Evolutionary conservation across 2,113 vertebrate species (phyloP).

Genomic region (Oncorhynchus masou): DNA sequence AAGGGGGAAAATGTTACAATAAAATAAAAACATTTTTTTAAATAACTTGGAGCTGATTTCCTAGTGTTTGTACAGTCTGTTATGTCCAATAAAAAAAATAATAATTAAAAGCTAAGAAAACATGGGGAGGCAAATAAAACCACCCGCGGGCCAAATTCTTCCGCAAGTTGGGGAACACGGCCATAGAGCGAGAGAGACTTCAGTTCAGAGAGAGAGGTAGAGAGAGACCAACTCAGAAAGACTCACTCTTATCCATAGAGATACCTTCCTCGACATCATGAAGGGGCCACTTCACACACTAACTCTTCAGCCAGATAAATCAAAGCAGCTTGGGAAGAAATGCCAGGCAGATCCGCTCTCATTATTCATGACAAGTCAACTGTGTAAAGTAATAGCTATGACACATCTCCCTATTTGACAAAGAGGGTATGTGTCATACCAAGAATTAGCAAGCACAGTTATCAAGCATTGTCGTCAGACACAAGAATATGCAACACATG

Average conservation of each 20-base stretch:
- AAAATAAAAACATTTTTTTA: too few species aligned
- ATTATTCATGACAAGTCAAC: constrained; percentile 8
- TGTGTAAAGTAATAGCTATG: background rate
- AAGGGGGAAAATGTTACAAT: too few species aligned
- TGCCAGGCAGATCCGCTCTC: background rate
- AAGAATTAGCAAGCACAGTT: background rate
- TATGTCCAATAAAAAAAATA: too few species aligned
- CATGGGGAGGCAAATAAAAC: too few species aligned
- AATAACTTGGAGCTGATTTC: too few species aligned
- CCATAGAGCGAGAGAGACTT: background rate
- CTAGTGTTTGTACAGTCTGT: too few species aligned
- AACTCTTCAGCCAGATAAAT: constrained; percentile 10
- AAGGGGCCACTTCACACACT: constrained; percentile 36
- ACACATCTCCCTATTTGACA: background rate
- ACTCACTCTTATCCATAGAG: constrained; percentile 14
- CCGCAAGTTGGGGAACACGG: too few species aligned
- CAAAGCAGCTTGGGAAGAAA: constrained; percentile 14
- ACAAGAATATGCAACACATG: background rate
- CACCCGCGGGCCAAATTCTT: too few species aligned
- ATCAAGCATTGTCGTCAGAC: background rate
- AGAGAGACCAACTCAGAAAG: background rate
- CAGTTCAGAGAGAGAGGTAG: background rate
- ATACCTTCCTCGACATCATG: constrained; percentile 22
- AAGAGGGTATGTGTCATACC: background rate
- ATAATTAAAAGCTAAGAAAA: too few species aligned